phyloP scores from a whole-genome alignment of 2,113 vertebrate species.

The Brachypodius melanocephalos region DNA sequence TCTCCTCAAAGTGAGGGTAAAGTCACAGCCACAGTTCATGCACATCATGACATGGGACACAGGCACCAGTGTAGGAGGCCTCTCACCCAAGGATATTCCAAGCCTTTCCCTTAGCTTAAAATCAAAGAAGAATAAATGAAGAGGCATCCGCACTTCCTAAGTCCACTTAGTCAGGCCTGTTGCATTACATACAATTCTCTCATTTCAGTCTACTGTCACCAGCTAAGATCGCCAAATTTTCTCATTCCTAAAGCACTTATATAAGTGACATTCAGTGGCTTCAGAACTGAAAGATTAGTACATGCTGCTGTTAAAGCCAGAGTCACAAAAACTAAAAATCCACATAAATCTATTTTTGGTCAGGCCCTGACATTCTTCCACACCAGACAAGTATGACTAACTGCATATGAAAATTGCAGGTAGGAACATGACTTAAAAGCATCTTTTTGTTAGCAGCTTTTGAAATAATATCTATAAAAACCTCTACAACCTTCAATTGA shows the following conservation, averaged over 20 bases:
- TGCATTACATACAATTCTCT: not conserved
- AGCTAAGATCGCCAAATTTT: not conserved
- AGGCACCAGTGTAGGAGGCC: slow-evolving; percentile 87
- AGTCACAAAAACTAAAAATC: not conserved
- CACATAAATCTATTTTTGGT: not conserved
- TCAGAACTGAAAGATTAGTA: not conserved
- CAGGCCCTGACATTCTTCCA: not conserved
- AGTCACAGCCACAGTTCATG: slow-evolving; percentile 96
- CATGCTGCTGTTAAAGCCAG: not conserved
- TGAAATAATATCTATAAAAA: not conserved
- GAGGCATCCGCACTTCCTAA: not conserved
- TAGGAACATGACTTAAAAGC: not conserved
- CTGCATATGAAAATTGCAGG: not conserved
- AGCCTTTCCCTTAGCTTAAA: slow-evolving; percentile 83
- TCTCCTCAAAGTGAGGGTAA: slow-evolving; percentile 88
- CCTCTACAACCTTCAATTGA: not conserved
- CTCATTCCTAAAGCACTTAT: not conserved
- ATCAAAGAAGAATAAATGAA: slow-evolving; percentile 13
- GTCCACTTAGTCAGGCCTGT: not conserved
- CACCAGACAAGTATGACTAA: not conserved
- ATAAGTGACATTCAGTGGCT: not conserved
- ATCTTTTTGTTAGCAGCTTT: not conserved
- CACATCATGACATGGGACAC: slow-evolving; percentile 95
- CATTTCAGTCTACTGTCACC: not conserved
- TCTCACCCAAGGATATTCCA: slow-evolving; percentile 85